Evolutionary conservation across 2,113 vertebrate species (phyloP).

Genomic region (Myodes glareolus): DNA sequence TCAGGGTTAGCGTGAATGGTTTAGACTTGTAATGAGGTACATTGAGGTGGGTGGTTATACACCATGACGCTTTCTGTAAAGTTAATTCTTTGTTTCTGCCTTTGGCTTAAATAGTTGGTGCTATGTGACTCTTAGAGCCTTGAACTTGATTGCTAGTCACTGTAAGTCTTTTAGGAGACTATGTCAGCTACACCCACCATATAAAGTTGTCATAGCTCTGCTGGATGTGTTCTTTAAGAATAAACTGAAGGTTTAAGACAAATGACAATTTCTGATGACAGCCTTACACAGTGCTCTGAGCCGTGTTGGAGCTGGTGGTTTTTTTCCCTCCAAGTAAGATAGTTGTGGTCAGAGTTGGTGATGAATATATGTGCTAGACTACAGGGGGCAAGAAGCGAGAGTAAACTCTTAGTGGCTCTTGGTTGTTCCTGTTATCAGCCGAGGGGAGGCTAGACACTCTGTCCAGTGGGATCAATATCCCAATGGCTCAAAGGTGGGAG

Average conservation of each 20-base stretch:
- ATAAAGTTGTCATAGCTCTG: conserved; percentile 51
- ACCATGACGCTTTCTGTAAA: neutral
- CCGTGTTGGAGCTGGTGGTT: neutral
- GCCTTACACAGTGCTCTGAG: conserved; percentile 60
- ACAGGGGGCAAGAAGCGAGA: neutral
- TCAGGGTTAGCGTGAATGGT: neutral
- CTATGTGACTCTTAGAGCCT: neutral
- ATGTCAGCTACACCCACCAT: conserved; percentile 24
- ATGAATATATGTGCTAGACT: neutral
- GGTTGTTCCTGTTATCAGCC: neutral
- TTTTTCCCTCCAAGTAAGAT: conserved; percentile 38
- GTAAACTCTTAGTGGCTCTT: neutral
- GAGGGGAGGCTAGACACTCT: neutral
- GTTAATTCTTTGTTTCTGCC: conserved; percentile 40
- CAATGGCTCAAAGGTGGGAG: neutral
- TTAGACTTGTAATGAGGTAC: neutral
- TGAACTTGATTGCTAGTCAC: conserved; percentile 45
- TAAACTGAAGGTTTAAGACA: conserved; percentile 48
- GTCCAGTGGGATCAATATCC: neutral
- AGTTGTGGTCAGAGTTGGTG: conserved; percentile 52
- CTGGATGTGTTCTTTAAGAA: conserved; percentile 50
- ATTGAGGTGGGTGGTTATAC: neutral
- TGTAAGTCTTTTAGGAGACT: conserved; percentile 52
- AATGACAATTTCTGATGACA: conserved; percentile 4
- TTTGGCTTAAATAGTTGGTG: conserved; percentile 47